These are phyloP conservation scores for Typhlomys cinereus DNA, from an alignment of 2,113 vertebrate genomes.

Conservation along the genomic window DNA sequence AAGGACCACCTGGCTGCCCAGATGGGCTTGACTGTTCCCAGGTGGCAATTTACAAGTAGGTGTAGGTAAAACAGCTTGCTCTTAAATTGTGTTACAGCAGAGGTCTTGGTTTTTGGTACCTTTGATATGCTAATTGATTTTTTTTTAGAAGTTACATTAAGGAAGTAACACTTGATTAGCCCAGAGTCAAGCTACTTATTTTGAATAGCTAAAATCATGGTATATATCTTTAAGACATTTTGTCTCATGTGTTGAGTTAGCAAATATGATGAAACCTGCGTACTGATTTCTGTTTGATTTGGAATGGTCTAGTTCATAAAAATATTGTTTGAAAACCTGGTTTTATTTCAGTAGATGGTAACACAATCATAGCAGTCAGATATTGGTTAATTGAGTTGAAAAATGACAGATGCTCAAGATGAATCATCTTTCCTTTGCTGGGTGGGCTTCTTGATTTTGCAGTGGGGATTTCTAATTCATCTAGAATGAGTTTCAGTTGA, in stretches of 20 bases:
- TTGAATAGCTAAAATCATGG: slow-evolving; percentile 47
- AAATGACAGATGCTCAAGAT: slow-evolving; percentile 25
- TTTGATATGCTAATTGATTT: slow-evolving; percentile 69
- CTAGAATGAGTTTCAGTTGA: slow-evolving; percentile 32
- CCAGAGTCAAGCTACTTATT: slow-evolving; percentile 16
- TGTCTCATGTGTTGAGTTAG: slow-evolving; percentile 45
- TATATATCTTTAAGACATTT: slow-evolving; percentile 3
- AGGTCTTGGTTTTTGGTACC: slow-evolving; percentile 46
- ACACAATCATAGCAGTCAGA: background rate
- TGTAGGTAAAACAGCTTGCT: slow-evolving; percentile 46
- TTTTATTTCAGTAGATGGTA: slow-evolving; percentile 50
- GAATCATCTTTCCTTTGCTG: slow-evolving; percentile 7
- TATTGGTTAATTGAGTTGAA: slow-evolving; percentile 37
- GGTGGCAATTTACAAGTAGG: slow-evolving; percentile 48
- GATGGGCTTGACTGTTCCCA: slow-evolving; percentile 43
- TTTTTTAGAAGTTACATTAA: slow-evolving; percentile 47
- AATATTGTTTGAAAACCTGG: background rate
- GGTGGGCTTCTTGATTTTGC: slow-evolving; percentile 42
- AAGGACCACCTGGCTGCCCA: slow-evolving; percentile 47
- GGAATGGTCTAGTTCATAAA: slow-evolving; percentile 24
- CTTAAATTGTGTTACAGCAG: slow-evolving; percentile 27
- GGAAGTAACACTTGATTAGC: slow-evolving; percentile 39
- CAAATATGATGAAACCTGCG: slow-evolving; percentile 31
- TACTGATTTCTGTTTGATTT: slow-evolving; percentile 57
- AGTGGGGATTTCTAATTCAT: background rate